phyloP scores from a whole-genome alignment of 2,888 invertebrate species.

The Parelbella ahira region DNA sequence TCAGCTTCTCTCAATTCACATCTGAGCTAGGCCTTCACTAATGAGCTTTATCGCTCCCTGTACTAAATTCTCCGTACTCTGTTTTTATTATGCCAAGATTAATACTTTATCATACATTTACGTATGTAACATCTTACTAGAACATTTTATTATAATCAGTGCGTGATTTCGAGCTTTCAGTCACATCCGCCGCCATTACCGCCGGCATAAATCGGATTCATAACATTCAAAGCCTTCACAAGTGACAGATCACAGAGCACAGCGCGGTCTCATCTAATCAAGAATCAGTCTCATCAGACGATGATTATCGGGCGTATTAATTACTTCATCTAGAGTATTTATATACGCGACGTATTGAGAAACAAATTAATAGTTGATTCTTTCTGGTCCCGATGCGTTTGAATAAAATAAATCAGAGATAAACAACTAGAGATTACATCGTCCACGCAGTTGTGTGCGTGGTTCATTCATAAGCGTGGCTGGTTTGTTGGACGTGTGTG shows the following conservation, averaged over 20 bases:
- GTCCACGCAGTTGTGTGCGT: conserved; percentile 35
- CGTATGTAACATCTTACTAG: no score
- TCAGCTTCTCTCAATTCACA: no score
- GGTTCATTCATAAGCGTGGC: conserved; percentile 75
- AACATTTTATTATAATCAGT: conserved; percentile 2
- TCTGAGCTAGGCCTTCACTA: no score
- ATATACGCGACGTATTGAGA: conserved; percentile 51
- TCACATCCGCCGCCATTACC: conserved; percentile 11
- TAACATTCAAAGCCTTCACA: conserved; percentile 26
- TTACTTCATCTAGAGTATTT: conserved; percentile 70
- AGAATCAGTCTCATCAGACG: conserved; percentile 42
- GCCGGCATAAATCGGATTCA: conserved; percentile 23
- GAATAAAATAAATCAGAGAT: conserved; percentile 78
- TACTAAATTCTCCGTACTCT: no score
- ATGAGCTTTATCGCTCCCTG: no score
- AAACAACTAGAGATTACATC: conserved; percentile 69
- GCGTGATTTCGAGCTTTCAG: conserved; percentile 7
- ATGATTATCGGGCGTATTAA: conserved; percentile 65
- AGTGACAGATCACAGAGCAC: conserved; percentile 32
- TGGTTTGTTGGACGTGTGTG: conserved; percentile 51
- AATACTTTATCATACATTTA: no score
- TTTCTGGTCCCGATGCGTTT: conserved; percentile 64
- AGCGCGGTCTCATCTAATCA: conserved; percentile 37
- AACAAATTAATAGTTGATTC: conserved; percentile 74
- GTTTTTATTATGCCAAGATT: no score